Evolutionary conservation across 2,113 vertebrate species (phyloP), one percentile per base, ranked within the genome.

Genomic region (Poicephalus meyeri): DNA sequence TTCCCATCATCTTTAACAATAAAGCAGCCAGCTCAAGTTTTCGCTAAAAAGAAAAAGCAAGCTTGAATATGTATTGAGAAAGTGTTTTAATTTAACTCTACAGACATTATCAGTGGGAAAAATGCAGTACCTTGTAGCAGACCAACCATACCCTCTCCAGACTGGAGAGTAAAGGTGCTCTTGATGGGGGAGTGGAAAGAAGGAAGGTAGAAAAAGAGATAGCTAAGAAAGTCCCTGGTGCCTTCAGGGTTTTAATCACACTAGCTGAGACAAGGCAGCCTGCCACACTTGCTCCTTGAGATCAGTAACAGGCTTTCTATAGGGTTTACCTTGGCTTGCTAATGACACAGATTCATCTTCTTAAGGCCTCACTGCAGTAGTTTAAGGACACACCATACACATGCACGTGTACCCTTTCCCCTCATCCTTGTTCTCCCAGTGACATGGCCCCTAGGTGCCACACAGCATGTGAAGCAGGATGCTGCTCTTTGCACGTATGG

Each of bases 1-100:
- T 95, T 91, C 53, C 70, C 77, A 91, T 74, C 83, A 49, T 26
- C 65, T 71, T n/a, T 25, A 87, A 86, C 55, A 88, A 88, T 28
- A 92, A 93, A 81, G 49, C 20, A 73, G 55, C 19, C 39, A 80
- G 64, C 88, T 80, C 55, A 50, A 50, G 77, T 52, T 92, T 86
- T 37, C 31, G 52, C 2, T 64, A 46, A 47, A 80, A 86, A 47
- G 46, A 89, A 31, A 83, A 72, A 2, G 2, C 46, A 94, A 83
- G 58, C 53, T 50, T n/a, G 44, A 80, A 35, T 17, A 33, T 3
- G 21, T 37, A 60, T 16, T 71, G 55, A 92, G 53, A 76, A 89
- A 79, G 41, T 8, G 24, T 85, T 93, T 87, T 64, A 77, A 88
- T 80, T 82, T 82, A 68, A 71, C 33, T 61, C 47, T 68, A 41